phyloP scores from a whole-genome alignment of 1,140 invertebrate species.

The Drosophila repleta region DNA sequence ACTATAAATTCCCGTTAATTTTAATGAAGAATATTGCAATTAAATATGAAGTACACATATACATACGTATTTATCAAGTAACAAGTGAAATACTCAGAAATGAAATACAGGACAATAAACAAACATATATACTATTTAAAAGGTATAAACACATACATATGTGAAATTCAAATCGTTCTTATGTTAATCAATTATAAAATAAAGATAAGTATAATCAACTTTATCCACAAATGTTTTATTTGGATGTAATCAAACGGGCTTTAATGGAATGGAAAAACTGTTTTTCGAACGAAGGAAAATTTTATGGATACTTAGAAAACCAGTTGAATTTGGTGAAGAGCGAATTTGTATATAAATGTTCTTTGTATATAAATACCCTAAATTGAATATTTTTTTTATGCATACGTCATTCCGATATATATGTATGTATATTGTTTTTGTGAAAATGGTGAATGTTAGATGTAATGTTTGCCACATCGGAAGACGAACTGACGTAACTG shows the following conservation, averaged over 20 bases:
- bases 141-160: slow-evolving; percentile 7
- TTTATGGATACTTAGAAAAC: too few species aligned
- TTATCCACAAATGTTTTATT: not conserved
- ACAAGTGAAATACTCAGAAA: slow-evolving; percentile 59
- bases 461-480: too few species aligned
- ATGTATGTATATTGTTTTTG: too few species aligned
- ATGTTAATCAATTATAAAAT: slow-evolving; percentile 44
- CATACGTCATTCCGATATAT: too few species aligned
- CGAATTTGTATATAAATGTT: too few species aligned
- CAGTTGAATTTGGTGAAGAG: too few species aligned
- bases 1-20: slow-evolving; percentile 21
- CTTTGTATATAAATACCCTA: too few species aligned
- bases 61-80: slow-evolving; percentile 37
- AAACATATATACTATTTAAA: slow-evolving; percentile 45
- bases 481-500: too few species aligned
- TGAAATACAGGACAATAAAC: slow-evolving; percentile 69
- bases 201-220: slow-evolving; percentile 9
- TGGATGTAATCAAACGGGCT: not conserved
- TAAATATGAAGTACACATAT: slow-evolving; percentile 15
- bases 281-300: not conserved
- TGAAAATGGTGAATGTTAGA: too few species aligned
- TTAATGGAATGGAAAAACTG: not conserved
- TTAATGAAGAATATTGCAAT: slow-evolving; percentile 12
- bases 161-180: slow-evolving; percentile 42
- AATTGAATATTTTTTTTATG: too few species aligned